Evolutionary conservation across 2,888 invertebrate species (phyloP).

Genomic region (Lycia hirtaria): DNA sequence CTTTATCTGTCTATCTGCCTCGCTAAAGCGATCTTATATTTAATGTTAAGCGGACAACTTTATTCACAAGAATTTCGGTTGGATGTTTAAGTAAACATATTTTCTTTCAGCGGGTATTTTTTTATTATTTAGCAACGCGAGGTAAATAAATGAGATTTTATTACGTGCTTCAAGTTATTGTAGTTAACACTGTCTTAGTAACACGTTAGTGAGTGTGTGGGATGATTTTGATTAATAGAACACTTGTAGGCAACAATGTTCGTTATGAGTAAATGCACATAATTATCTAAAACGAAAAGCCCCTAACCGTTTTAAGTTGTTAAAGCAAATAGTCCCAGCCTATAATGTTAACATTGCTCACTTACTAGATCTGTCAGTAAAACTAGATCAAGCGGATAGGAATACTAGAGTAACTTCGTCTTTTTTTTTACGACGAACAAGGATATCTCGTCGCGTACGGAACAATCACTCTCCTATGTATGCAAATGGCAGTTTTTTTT

Average conservation of each 20-base stretch:
- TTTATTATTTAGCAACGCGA: slow-evolving; percentile 60
- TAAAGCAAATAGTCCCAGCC: too few relatives aligned
- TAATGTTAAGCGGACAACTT: slow-evolving; percentile 73
- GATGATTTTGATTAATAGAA: neutral
- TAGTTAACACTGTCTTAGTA: slow-evolving; percentile 19
- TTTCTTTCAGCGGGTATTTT: slow-evolving; percentile 56
- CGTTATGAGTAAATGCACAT: too few relatives aligned
- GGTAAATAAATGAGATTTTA: slow-evolving; percentile 52
- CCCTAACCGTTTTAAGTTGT: too few relatives aligned
- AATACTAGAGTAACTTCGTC: too few relatives aligned
- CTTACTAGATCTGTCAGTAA: too few relatives aligned
- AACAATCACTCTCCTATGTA: too few relatives aligned
- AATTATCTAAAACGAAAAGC: too few relatives aligned
- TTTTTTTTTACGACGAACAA: too few relatives aligned
- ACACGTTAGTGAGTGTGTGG: neutral
- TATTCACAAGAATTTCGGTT: slow-evolving; percentile 64
- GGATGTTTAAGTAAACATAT: slow-evolving; percentile 60
- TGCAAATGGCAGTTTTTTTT: too few relatives aligned
- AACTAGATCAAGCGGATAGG: too few relatives aligned
- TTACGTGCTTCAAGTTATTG: slow-evolving; percentile 41
- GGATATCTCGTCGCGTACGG: too few relatives aligned
- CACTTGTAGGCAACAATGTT: neutral
- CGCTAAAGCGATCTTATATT: slow-evolving; percentile 76
- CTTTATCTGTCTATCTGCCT: slow-evolving; percentile 74
- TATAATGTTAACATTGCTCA: too few relatives aligned